Percentiles rank a stretch among this genome's conserved stretches.
These are phyloP conservation scores for Chrysina gloriosa DNA, from an alignment of 2,888 invertebrate species.

Conservation along the genomic window DNA sequence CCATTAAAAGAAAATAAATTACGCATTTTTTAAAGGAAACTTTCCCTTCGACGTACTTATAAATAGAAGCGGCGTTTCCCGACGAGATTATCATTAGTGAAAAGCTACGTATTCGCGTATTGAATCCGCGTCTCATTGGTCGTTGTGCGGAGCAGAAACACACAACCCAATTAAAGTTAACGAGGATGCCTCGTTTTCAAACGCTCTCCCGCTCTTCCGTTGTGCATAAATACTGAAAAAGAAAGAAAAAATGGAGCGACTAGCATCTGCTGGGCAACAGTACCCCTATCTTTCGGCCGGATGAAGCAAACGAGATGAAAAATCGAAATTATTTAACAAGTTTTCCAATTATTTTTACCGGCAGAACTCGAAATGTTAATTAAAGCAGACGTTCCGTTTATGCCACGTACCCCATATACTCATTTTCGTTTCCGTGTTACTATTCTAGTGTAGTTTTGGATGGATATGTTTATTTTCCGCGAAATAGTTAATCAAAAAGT, in stretches of 20 bases:
- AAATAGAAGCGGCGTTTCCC: too few relatives aligned
- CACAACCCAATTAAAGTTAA: constrained; percentile 27
- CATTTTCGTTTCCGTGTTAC: neutral
- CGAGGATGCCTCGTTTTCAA: constrained; percentile 10
- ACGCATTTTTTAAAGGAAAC: too few relatives aligned
- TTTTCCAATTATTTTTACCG: neutral
- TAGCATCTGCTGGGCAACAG: too few relatives aligned
- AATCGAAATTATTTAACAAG: neutral
- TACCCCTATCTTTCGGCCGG: too few relatives aligned
- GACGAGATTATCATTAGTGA: too few relatives aligned
- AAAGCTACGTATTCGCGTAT: too few relatives aligned
- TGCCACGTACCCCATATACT: neutral
- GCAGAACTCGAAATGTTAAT: neutral
- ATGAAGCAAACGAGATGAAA: neutral
- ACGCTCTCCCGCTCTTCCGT: neutral
- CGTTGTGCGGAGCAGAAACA: constrained; percentile 5
- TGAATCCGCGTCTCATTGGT: too few relatives aligned
- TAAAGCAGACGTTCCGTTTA: neutral
- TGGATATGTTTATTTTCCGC: neutral
- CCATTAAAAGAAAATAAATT: too few relatives aligned
- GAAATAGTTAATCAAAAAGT: neutral
- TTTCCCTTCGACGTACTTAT: too few relatives aligned
- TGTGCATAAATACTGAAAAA: neutral
- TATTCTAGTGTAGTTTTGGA: too few relatives aligned
- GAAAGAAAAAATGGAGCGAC: too few relatives aligned